These are phyloP conservation scores for Pipistrellus pygmaeus DNA, from an alignment of 2,797 vertebrate species.

Conservation along the genomic window DNA sequence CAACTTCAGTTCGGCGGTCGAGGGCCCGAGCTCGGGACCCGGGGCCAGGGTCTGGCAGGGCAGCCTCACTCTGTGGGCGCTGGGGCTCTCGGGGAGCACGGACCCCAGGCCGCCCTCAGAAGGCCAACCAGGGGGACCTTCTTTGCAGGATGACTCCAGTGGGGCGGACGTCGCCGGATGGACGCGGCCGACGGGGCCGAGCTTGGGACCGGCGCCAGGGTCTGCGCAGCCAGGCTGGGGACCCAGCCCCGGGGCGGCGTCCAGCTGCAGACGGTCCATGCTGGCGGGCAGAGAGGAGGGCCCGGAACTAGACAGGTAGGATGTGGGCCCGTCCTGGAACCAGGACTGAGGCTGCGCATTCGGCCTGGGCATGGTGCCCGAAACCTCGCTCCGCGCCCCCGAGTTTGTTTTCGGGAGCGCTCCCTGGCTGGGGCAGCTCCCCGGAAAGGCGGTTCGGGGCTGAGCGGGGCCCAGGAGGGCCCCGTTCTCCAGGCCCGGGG, in stretches of 20 bases:
- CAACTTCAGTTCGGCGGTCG: constrained; percentile 93
- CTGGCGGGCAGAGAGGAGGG: neutral
- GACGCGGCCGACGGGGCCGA: constrained; percentile 2
- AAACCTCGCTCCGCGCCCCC: neutral
- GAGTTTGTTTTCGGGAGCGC: constrained; percentile 60
- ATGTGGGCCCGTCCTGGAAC: constrained; percentile 76
- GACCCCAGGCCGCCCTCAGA: constrained; percentile 53
- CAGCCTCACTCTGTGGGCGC: constrained; percentile 86
- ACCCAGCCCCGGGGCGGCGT: constrained; percentile 72
- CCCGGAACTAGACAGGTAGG: constrained; percentile 72
- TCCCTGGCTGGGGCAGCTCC: constrained; percentile 30
- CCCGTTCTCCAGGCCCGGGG: constrained; percentile 68
- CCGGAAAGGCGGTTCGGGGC: constrained; percentile 80
- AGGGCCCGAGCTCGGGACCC: constrained; percentile 89
- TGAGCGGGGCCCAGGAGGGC: constrained; percentile 33
- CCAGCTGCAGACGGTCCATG: constrained; percentile 71
- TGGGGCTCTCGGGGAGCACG: constrained; percentile 80
- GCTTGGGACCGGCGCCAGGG: constrained; percentile 48
- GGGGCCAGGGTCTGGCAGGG: constrained; percentile 89
- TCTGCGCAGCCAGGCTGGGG: constrained; percentile 64
- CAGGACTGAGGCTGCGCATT: constrained; percentile 62
- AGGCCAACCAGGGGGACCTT: neutral
- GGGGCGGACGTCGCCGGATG: constrained; percentile 56
- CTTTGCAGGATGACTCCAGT: constrained; percentile 74
- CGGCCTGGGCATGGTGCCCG: neutral